phyloP scores from a whole-genome alignment of 2,113 vertebrate species.

The Periophthalmodon schlosseri region DNA sequence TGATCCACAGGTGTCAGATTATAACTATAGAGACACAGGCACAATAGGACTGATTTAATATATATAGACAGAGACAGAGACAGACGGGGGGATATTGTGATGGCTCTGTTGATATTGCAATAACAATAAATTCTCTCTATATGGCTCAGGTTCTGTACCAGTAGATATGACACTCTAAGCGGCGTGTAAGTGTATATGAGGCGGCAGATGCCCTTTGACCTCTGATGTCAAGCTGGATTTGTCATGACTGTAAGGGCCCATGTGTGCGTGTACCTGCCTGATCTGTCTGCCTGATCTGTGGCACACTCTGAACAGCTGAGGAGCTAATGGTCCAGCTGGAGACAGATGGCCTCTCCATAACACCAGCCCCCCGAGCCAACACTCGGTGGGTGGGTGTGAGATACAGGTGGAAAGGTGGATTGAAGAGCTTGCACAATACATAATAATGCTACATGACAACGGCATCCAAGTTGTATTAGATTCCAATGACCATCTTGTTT shows the following conservation, averaged over 20 bases:
- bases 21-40: too few species aligned
- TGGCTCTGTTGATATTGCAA: not conserved
- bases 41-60: too few species aligned
- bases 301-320: slow-evolving; percentile 77
- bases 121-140: not conserved
- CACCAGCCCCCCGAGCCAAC: slow-evolving; percentile 74
- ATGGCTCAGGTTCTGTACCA: not conserved
- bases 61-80: too few species aligned
- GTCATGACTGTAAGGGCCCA: slow-evolving; percentile 43
- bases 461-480: too few species aligned
- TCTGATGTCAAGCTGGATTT: slow-evolving; percentile 70
- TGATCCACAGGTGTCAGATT: too few species aligned
- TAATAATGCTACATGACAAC: not conserved
- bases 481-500: too few species aligned
- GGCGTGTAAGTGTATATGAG: slow-evolving; percentile 48
- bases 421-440: slow-evolving; percentile 9
- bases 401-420: too few species aligned
- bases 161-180: slow-evolving; percentile 32
- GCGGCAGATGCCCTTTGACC: slow-evolving; percentile 59
- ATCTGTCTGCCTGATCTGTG: slow-evolving; percentile 76
- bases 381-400: slow-evolving; percentile 26
- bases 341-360: slow-evolving; percentile 78
- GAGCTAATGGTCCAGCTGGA: slow-evolving; percentile 80
- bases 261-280: slow-evolving; percentile 65
- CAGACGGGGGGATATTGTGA: not conserved